Evolutionary conservation across 1,140 invertebrate species (phyloP), one percentile per base, ranked within the genome.

Genomic region (Teleogryllus occipitalis): DNA sequence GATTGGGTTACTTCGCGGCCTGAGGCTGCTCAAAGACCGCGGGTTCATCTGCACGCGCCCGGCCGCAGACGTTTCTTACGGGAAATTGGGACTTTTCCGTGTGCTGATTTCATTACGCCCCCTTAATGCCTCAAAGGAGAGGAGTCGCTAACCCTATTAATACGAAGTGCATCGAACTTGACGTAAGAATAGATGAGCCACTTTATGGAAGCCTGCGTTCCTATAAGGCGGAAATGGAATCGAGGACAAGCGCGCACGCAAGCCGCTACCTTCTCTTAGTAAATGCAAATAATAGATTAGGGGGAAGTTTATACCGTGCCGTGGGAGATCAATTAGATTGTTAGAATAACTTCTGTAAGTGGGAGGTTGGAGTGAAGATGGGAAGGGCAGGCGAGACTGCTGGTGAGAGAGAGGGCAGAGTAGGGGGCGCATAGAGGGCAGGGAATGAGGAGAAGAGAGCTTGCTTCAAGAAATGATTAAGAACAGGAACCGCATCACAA

Each of bases 271-370:
- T 65, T 14, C 54, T 18, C 54, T 65, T 65, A 65, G 54, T 18
- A 18, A 65, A 65, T 65, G 54, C 54, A 65, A 65, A 65, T 65
- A 65, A 65, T 65, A 65, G 54, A 65, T 65, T 65, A 65, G 54
- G 54, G 54, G 54, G 54, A 65, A 65, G 54, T 65, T 65, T 10
- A 65, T 65, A 18, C 54, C 18, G 2, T 65, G 54, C 54, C 54
- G 54, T 65, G 18, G 54, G 54, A 65, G 54, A 65, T 65, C 54
- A 65, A 65, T 65, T 65, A 65, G 54, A 65, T 65, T 65, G 54
- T 65, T 65, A 7, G 18, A 65, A 65, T 65, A 65, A 65, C 54
- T 65, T 65, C 27, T 39, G 5, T 39, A 39, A 39, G 27, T 39
- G 27, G 27, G 27, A 39, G 27, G 27, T 39, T 5, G 27, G 5